Percentiles rank a stretch among this genome's conserved stretches.
Conservation (phyloP, 1,140 invertebrate genomes). For the Diplogasteroides magnus region DNA sequence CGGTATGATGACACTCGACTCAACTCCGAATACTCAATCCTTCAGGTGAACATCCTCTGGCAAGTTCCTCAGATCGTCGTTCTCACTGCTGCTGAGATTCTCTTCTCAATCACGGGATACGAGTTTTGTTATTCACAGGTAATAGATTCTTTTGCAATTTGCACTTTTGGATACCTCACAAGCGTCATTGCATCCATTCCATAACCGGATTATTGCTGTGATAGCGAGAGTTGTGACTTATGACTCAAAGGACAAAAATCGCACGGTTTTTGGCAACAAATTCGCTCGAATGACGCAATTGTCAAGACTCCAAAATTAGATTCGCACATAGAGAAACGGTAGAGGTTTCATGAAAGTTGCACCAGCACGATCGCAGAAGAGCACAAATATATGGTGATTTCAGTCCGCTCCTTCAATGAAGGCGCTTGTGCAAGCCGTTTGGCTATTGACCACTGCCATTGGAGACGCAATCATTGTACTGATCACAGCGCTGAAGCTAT, state of each 20-base stretch:
- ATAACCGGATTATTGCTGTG: too few species aligned
- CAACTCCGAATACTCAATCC: slow-evolving; percentile 45
- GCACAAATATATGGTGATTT: too few species aligned
- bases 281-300: too few species aligned
- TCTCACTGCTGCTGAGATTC: slow-evolving; percentile 75
- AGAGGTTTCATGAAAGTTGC: too few species aligned
- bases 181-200: too few species aligned
- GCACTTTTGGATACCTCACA: too few species aligned
- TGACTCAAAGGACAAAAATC: too few species aligned
- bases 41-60: slow-evolving; percentile 71
- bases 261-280: too few species aligned
- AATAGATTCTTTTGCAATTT: too few species aligned
- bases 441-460: slow-evolving; percentile 80
- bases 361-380: slow-evolving; percentile 8
- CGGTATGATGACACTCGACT: slow-evolving; percentile 46
- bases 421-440: slow-evolving; percentile 74
- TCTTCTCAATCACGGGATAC: slow-evolving; percentile 83
- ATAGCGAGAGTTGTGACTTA: too few species aligned
- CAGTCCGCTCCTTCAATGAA: slow-evolving; percentile 60
- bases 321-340: too few species aligned
- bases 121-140: slow-evolving; percentile 77
- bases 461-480: slow-evolving; percentile 85
- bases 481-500: slow-evolving; percentile 68
- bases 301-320: too few species aligned
- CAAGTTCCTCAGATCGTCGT: slow-evolving; percentile 79